Conservation (phyloP, 2,888 invertebrate species). For the Dorcus hopei region DNA sequence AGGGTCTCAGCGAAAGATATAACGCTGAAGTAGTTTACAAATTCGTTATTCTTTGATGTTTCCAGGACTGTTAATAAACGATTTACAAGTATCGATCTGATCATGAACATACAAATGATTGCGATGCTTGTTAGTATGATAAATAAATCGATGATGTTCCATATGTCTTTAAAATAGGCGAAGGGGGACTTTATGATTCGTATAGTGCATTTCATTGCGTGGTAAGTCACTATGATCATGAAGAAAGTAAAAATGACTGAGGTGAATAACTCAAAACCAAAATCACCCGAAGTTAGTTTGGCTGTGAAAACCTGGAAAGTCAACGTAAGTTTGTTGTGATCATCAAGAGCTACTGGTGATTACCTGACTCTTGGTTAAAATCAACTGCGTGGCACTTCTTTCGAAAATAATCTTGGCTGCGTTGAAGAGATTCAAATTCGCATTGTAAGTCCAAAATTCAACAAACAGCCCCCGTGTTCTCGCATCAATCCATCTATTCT, state of each 20-base stretch:
- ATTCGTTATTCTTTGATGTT: constrained; percentile 22
- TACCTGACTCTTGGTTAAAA: background rate
- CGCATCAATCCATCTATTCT: constrained; percentile 24
- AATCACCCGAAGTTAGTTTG: constrained; percentile 21
- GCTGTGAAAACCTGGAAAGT: constrained; percentile 21
- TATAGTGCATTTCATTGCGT: constrained; percentile 11
- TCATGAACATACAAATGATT: background rate
- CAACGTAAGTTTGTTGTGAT: no score
- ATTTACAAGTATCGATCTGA: constrained; percentile 14
- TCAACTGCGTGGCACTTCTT: constrained; percentile 14
- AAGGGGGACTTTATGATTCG: background rate
- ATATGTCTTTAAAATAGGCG: constrained; percentile 15
- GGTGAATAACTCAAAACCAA: constrained; percentile 17
- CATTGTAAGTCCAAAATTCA: constrained; percentile 28
- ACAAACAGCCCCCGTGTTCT: constrained; percentile 23
- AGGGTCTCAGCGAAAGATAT: constrained; percentile 18
- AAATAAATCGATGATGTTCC: constrained; percentile 24
- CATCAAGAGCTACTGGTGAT: no score
- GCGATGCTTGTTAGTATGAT: constrained; percentile 13
- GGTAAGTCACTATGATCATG: constrained; percentile 15
- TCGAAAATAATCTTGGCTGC: constrained; percentile 24
- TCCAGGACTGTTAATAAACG: constrained; percentile 21
- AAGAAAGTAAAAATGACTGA: constrained; percentile 17
- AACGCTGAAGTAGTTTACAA: constrained; percentile 22
- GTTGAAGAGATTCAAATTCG: constrained; percentile 26